Evolutionary conservation across 92 coral and sea anemone genomes (phyloP), one percentile per base, ranked within the genome.

Genomic region (Epizoanthus ramosus): DNA sequence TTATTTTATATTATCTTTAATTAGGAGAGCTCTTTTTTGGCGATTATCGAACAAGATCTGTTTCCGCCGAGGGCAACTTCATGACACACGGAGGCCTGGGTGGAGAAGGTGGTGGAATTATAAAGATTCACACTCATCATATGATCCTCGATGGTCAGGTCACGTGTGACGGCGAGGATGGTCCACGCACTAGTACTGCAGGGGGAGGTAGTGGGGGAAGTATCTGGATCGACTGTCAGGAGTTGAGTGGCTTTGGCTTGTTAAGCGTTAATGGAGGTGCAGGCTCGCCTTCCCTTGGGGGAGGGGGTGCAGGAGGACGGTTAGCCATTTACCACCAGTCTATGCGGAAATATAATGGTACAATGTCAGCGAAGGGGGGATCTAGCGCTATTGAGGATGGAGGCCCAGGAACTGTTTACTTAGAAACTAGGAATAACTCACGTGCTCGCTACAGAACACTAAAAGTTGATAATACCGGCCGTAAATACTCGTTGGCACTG

Each of bases 131-230:
- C 87, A 84, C 89, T 1, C 91, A 83, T 80, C 91, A 83, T 79
- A 84, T 86, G 35, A 85, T 87, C 39, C 89, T 91, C 41, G 94
- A 91, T 81, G 94, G 94, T 22, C 73, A 74, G 41, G 71, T 91
- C 18, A 80, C 94, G 4, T 90, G 89, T 75, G 88, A 91, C 35
- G 94, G 94, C 19, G 91, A 88, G 80, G 56, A 85, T 72, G 88
- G 91, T 6, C 91, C 94, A 3, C 73, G 85, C 16, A 76, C 64
- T 23, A 91, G 94, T 85, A 87, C 88, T 12, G 90, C 90, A 35
- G 90, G 90, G 57, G 90, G 90, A 19, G 94, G 94, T 3, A 91
- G 94, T 64, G 94, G 94, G 39, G 94, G 94, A 18, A 91, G 94
- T 70, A 45, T 91, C 23, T 88, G 94, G 94, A 79, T 91, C 25